Base-by-base conservation (phyloP, 2,888 invertebrate genomes). In the Petrolisthes cinctipes region DNA sequence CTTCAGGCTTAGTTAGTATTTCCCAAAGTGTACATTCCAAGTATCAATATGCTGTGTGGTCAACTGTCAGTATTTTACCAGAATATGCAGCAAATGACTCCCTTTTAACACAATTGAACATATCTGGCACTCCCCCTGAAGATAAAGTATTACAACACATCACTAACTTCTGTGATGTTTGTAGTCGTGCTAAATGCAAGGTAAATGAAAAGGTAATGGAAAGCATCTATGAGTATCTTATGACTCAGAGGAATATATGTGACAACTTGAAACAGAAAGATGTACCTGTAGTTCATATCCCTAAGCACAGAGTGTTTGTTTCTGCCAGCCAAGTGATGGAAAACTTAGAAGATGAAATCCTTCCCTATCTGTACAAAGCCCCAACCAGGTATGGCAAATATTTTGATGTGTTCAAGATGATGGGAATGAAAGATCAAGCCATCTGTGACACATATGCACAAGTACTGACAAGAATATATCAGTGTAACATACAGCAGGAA, bases 271-370 rank as follows among this genome's bases (percentile, higher is more conserved):
- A 80, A 20, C 53, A 57, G 7, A 23, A 23, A 3, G 37, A 83
- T n/a, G 71, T 86, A 17, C 82, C 86, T n/a, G 0, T 86, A 9
- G 66, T 86, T 17, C 86, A 86, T n/a, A 78, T 86, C 11, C 86
- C 86, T 5, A 11, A 82, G 4, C 82, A 78, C 20, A 68, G 7
- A 6, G 56, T n/a, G 51, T 82, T 76, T 76, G 86, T 86, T 56
- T 17, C 86, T 66, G 61, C 73, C 51, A 82, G 68, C 7, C 37
- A 11, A n/a, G 86, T 82, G 6, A 68, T 86, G 20, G 54, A 75
- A 51, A 57, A 20, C 23, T 76, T 86, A 5, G 57, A 82, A 17
- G 75, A 51, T 14, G 76, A 78, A n/a, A 82, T 86, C 37, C 14
- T 68, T 5, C 86, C 86, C 7, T 82, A 86, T 56, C 53, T 86